These are phyloP conservation scores for Linhomoeus sp. DNA, from an alignment of 2,888 invertebrate species.

Conservation along the genomic window DNA sequence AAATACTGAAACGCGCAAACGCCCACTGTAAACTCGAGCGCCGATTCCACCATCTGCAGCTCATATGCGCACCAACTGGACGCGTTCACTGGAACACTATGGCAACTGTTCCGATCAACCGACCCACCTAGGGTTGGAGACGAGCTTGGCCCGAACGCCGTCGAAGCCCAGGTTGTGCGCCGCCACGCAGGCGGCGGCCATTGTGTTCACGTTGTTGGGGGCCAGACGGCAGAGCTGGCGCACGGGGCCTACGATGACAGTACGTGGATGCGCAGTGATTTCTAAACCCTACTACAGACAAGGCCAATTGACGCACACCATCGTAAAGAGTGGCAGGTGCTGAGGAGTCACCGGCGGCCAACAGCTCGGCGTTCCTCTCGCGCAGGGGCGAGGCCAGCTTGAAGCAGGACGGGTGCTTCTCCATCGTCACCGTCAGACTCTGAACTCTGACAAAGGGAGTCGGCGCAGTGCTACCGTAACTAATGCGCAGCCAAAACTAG, in stretches of 20 bases:
- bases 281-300: too few relatives aligned
- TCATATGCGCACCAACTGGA: neutral
- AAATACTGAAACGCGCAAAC: neutral
- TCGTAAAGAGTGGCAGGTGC: constrained; percentile 32
- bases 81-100: neutral
- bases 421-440: constrained; percentile 36
- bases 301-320: constrained; percentile 22
- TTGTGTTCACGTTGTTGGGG: constrained; percentile 41
- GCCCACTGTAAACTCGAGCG: neutral
- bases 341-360: constrained; percentile 17
- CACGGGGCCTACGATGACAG: constrained; percentile 32
- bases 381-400: constrained; percentile 33
- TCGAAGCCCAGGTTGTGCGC: constrained; percentile 37
- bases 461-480: neutral
- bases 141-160: constrained; percentile 32
- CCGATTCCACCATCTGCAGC: too few relatives aligned
- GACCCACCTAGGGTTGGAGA: constrained; percentile 35
- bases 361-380: constrained; percentile 29
- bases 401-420: constrained; percentile 36
- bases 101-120: neutral
- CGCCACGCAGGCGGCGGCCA: constrained; percentile 38
- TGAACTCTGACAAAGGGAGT: constrained; percentile 10
- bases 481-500: neutral
- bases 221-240: constrained; percentile 36
- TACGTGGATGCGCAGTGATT: neutral